These are phyloP conservation scores for Baccha elongata DNA, from an alignment of 2,888 invertebrate genomes.

Conservation along the genomic window DNA sequence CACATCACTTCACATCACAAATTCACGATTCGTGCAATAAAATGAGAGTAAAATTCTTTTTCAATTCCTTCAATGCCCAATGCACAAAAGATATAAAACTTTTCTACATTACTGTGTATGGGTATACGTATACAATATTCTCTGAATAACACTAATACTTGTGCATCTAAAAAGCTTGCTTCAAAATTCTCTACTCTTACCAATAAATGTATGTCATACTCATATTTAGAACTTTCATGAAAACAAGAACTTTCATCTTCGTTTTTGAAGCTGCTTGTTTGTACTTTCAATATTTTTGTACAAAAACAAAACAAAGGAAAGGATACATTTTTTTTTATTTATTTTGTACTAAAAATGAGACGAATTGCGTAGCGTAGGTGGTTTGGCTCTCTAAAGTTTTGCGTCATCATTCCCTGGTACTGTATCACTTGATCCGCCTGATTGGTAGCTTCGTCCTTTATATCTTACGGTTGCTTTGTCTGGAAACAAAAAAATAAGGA, in stretches of 20 bases:
- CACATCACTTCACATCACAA: not conserved
- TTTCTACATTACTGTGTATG: not conserved
- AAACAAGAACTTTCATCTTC: slow-evolving; percentile 45
- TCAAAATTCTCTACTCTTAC: slow-evolving; percentile 23
- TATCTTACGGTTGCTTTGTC: slow-evolving; percentile 26
- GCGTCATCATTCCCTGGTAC: not conserved
- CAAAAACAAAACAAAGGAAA: slow-evolving; percentile 49
- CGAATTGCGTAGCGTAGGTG: slow-evolving; percentile 72
- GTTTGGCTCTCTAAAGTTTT: slow-evolving; percentile 50
- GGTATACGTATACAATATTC: too few relatives aligned
- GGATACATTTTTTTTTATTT: slow-evolving; percentile 15
- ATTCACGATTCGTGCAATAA: slow-evolving; percentile 7
- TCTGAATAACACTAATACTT: slow-evolving; percentile 32
- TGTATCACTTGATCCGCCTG: slow-evolving; percentile 33
- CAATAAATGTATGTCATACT: slow-evolving; percentile 66
- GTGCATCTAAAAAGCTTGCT: slow-evolving; percentile 24
- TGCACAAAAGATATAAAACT: slow-evolving; percentile 20
- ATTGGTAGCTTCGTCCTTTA: slow-evolving; percentile 43
- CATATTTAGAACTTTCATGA: slow-evolving; percentile 55
- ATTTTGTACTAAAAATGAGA: slow-evolving; percentile 34
- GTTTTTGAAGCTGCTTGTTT: slow-evolving; percentile 44
- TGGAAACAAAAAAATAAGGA: not conserved
- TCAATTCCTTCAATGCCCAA: not conserved
- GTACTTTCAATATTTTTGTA: slow-evolving; percentile 38
- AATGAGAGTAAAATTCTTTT: slow-evolving; percentile 58